Base-by-base conservation (phyloP, 2,113 vertebrate species). In the Lagenorhynchus albirostris region DNA sequence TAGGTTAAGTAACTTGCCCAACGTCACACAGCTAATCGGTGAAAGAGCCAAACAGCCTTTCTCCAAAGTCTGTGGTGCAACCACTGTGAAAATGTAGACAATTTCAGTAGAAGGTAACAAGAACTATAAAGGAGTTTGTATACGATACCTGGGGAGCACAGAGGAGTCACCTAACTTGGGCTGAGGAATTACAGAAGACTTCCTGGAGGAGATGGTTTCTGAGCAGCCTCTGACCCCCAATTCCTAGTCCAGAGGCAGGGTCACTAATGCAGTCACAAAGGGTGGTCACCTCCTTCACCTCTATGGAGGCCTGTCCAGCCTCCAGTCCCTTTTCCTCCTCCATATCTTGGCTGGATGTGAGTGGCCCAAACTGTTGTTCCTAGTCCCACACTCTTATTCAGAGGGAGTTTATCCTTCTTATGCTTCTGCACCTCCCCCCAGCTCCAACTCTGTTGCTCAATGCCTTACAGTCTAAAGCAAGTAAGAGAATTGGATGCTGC, bases 381-480 rank as follows among this genome's bases (percentile, higher is more conserved):
- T 89, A 26, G 71, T 70, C 58, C 36, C 47, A 92, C 91, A 70
- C 31, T 91, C 55, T 55, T 38, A 88, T 36, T 95, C 41, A 76
- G 41, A 83, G n/a, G 63, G 10, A 62, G 1, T 31, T 81, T 74
- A 71, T 53, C 33, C 6, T 87, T 67, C 68, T 80, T 82, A 38
- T 50, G 73, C n/a, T 79, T 93, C 44, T 67, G 20, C 12, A 65
- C 18, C 73, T 38, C 36, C 38, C 17, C 14, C 10, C 26, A 6
- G 31, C 73, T 38, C 91, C 55, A 81, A 33, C 17, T 60, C 0
- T 4, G 18, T 36, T 50, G 88, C 41, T 89, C 60, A 86, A 53
- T 93, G 92, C 77, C 81, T 71, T 29, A 67, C 11, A 88, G 65
- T 82, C 76, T 73, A 92, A 80, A 96, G 60, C 71, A 93, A 87